Evolutionary conservation across 23 tunicate genomes (phyloP).

Genomic region (Aplidium turbinatum): DNA sequence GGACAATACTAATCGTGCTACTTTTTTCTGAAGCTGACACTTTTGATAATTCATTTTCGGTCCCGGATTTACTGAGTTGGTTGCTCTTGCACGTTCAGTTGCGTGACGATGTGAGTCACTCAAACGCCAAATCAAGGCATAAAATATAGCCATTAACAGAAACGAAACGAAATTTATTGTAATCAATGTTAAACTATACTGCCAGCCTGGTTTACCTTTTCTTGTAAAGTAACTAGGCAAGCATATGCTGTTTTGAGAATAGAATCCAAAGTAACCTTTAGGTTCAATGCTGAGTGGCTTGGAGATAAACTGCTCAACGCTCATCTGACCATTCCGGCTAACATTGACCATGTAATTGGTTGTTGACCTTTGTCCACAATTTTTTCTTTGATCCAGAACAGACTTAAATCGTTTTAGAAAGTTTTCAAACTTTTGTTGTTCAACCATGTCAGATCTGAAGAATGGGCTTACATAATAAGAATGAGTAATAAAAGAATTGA

Average conservation of each 20-base stretch:
- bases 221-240: conserved; percentile 53
- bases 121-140: conserved; percentile 28
- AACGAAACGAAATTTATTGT: conserved; percentile 51
- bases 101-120: conserved; percentile 1
- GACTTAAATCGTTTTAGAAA: neutral
- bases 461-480: conserved; percentile 29
- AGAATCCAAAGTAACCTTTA: conserved; percentile 37
- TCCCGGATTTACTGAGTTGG: too few species aligned
- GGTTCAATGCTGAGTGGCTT: neutral
- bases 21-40: conserved; percentile 55
- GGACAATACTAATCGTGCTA: conserved; percentile 57
- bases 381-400: neutral
- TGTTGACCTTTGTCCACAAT: neutral
- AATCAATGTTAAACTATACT: conserved; percentile 24
- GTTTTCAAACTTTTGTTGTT: neutral
- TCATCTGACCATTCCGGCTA: neutral
- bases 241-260: conserved; percentile 63
- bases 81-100: neutral
- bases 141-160: conserved; percentile 45
- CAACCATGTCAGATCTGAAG: conserved; percentile 32
- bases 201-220: conserved; percentile 41
- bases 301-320: neutral
- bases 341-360: neutral
- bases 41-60: conserved; percentile 33
- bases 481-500: conserved; percentile 17